Evolutionary conservation across 2,888 invertebrate genomes (phyloP).

Genomic region (Tubulanus polymorphus): DNA sequence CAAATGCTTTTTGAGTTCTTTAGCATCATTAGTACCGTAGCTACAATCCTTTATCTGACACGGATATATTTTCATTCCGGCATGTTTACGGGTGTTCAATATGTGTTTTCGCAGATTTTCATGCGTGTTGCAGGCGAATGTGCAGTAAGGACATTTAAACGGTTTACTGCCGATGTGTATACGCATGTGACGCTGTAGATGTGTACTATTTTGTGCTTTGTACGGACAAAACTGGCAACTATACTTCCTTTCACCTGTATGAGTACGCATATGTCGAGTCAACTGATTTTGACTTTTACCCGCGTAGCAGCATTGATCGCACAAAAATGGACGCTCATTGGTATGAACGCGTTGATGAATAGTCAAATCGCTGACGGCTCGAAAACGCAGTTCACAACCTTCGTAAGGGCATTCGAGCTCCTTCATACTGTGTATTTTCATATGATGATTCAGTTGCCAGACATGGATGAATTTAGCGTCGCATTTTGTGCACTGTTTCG

Average conservation of each 20-base stretch:
- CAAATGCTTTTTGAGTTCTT: slow-evolving; percentile 67
- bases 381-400: slow-evolving; percentile 80
- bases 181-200: slow-evolving; percentile 49
- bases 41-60: slow-evolving; percentile 63
- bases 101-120: slow-evolving; percentile 87
- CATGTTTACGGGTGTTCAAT: slow-evolving; percentile 72
- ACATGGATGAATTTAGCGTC: slow-evolving; percentile 76
- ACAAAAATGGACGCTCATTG: slow-evolving; percentile 73
- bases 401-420: slow-evolving; percentile 66
- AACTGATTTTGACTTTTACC: slow-evolving; percentile 42
- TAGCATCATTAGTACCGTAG: slow-evolving; percentile 65
- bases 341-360: slow-evolving; percentile 85
- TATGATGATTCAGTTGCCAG: slow-evolving; percentile 48
- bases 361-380: slow-evolving; percentile 76
- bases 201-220: slow-evolving; percentile 45
- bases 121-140: slow-evolving; percentile 63
- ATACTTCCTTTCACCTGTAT: slow-evolving; percentile 47
- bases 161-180: slow-evolving; percentile 52
- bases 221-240: slow-evolving; percentile 51
- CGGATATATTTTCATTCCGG: slow-evolving; percentile 72
- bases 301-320: slow-evolving; percentile 78
- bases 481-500: slow-evolving; percentile 76
- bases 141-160: slow-evolving; percentile 60
- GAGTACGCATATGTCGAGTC: slow-evolving; percentile 43
- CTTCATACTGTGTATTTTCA: slow-evolving; percentile 74